These are phyloP conservation scores for Petroica traversi DNA, from an alignment of 2,113 vertebrate genomes.

Conservation along the genomic window DNA sequence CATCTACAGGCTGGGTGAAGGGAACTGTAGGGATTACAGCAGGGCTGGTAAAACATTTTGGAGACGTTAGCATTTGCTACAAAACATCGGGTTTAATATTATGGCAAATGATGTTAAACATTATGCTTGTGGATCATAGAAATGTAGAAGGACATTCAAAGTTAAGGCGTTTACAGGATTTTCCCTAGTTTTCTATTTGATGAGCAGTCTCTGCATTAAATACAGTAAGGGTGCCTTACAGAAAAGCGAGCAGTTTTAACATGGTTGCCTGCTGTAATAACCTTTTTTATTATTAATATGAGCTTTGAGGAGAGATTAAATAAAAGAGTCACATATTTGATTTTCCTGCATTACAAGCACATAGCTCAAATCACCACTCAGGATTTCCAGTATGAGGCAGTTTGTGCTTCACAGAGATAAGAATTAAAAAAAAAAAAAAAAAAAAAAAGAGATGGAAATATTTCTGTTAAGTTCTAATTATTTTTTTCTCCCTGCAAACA, in stretches of 20 bases:
- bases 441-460: background rate
- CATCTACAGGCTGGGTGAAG: background rate
- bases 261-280: conserved; percentile 61
- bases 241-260: conserved; percentile 49
- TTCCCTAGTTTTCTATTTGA: background rate
- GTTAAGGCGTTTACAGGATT: conserved; percentile 48
- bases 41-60: background rate
- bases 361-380: conserved; percentile 50
- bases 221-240: conserved; percentile 7
- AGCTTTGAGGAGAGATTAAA: conserved; percentile 57
- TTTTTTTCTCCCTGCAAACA: background rate
- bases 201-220: conserved; percentile 2
- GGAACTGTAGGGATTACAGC: background rate
- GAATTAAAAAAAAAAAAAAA: background rate
- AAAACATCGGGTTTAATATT: background rate
- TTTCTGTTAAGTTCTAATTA: conserved; percentile 9
- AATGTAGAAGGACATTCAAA: conserved; percentile 1
- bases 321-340: conserved; percentile 45
- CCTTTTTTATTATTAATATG: conserved; percentile 55
- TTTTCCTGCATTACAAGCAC: conserved; percentile 52
- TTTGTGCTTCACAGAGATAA: conserved; percentile 38
- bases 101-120: background rate
- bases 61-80: background rate
- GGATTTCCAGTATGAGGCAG: conserved; percentile 39
- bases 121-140: background rate